phyloP scores from a whole-genome alignment of 2,113 vertebrate genomes.

The Psammodynastes pulverulentus region DNA sequence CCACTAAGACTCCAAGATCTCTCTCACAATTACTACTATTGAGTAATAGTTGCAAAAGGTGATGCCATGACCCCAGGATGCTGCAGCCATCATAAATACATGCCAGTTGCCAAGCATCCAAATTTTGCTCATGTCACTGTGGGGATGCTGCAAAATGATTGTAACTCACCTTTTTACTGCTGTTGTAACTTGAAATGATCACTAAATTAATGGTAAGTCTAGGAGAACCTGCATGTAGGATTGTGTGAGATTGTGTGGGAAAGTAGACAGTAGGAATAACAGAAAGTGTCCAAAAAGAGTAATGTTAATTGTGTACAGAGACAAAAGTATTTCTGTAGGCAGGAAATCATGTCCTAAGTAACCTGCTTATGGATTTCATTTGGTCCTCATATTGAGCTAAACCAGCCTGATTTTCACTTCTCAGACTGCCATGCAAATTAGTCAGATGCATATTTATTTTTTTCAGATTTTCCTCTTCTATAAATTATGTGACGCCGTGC shows the following conservation, averaged over 20 bases:
- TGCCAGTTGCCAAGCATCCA: too few relatives aligned
- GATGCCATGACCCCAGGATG: too few relatives aligned
- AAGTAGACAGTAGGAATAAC: slow-evolving; percentile 37
- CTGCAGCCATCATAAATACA: too few relatives aligned
- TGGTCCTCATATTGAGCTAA: neutral
- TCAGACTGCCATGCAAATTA: neutral
- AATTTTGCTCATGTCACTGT: too few relatives aligned
- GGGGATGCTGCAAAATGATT: too few relatives aligned
- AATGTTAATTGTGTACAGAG: slow-evolving; percentile 43
- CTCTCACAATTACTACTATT: too few relatives aligned
- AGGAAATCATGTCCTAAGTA: neutral
- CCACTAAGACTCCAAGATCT: too few relatives aligned
- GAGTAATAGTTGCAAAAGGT: too few relatives aligned
- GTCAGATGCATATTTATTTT: neutral
- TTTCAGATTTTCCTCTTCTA: neutral
- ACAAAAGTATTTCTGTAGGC: slow-evolving; percentile 29
- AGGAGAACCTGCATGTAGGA: slow-evolving; percentile 29
- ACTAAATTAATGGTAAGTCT: neutral
- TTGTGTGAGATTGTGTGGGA: slow-evolving; percentile 28
- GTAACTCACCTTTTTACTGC: neutral
- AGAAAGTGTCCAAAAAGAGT: slow-evolving; percentile 33
- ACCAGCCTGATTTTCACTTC: neutral
- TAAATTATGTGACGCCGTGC: neutral
- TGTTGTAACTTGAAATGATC: neutral
- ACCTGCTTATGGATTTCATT: neutral